Base-by-base conservation (phyloP, 2,888 invertebrate genomes). In the Thymelicus sylvestris region DNA sequence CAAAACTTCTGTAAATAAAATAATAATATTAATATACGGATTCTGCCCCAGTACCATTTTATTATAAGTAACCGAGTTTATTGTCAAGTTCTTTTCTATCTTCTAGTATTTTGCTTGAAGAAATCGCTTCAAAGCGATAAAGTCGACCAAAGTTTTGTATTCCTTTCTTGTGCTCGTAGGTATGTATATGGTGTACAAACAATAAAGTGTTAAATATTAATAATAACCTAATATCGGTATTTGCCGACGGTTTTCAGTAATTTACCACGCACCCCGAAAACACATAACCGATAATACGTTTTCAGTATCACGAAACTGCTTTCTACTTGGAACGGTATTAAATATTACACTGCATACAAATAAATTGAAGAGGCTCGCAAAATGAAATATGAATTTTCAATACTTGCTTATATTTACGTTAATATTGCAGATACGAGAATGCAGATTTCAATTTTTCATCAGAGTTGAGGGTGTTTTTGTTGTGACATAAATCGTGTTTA, bases 271-370 rank as follows among this genome's bases (percentile, higher is more conserved):
- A n/a, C 31, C 38, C 63, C 50, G 15, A 63, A 7, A 19, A 44
- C 19, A 13, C 38, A 47, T 13, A 62, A 44, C 63, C 38, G 38
- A 63, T 63, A 63, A 48, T 62, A 44, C 44, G 19, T 19, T 61
- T 44, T 19, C 19, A 48, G 31, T 63, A 48, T 63, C 63, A 8
- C 38, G 62, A 24, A 62, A 62, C 47, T 38, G 55, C 24, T 57
- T 44, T 44, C 44, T 57, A 38, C 50, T 41, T 50, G 50, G 8
- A 63, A 50, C 13, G 48, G 63, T 63, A 50, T 62, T 62, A 62
- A 62, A 63, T 50, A 63, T 63, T 47, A 50, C 50, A 63, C 63
- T 63, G 63, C 63, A 63, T 63, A 63, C 31, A 63, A 63, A 63
- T 63, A 63, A 63, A 63, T 48, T 63, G 48, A 63, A 50, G 63